Evolutionary conservation across 2,888 invertebrate species (phyloP).

Genomic region (Chaetogeoica ovagalla): DNA sequence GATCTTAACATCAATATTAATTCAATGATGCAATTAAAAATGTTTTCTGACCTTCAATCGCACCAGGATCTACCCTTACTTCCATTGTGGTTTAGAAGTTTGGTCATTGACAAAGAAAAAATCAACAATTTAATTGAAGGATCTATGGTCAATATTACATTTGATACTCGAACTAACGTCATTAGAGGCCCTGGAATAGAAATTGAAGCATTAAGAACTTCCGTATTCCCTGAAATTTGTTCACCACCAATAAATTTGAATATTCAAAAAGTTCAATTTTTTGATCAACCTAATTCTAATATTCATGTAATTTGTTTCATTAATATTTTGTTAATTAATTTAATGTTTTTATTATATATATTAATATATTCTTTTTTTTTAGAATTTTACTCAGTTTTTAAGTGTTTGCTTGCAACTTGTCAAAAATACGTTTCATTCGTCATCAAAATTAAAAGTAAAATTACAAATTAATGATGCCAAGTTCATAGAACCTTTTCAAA

Average conservation of each 20-base stretch:
- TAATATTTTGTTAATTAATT: not conserved
- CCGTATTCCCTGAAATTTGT: conserved; percentile 24
- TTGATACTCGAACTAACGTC: conserved; percentile 40
- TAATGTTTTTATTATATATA: not conserved
- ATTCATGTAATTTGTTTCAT: conserved; percentile 25
- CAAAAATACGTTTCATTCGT: not conserved
- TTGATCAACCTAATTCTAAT: conserved; percentile 45
- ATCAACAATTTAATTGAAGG: conserved; percentile 16
- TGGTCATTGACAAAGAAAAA: conserved; percentile 51
- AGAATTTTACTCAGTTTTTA: conserved; percentile 38
- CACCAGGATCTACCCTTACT: conserved; percentile 33
- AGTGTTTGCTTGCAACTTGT: conserved; percentile 35
- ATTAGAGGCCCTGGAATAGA: conserved; percentile 53
- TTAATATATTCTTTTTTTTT: not conserved
- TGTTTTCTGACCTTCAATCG: conserved; percentile 51
- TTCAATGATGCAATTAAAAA: conserved; percentile 53
- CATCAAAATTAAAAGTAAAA: conserved; percentile 14
- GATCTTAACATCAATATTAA: conserved; percentile 50
- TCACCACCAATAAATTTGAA: conserved; percentile 16
- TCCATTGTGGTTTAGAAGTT: conserved; percentile 47
- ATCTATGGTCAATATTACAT: conserved; percentile 44
- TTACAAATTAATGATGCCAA: conserved; percentile 28
- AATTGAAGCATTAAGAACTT: conserved; percentile 41
- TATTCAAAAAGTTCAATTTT: conserved; percentile 54
- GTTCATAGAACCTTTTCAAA: conserved; percentile 11